These are phyloP conservation scores for Corythornis madagascariensis DNA, from an alignment of 2,113 vertebrate species.

Conservation along the genomic window DNA sequence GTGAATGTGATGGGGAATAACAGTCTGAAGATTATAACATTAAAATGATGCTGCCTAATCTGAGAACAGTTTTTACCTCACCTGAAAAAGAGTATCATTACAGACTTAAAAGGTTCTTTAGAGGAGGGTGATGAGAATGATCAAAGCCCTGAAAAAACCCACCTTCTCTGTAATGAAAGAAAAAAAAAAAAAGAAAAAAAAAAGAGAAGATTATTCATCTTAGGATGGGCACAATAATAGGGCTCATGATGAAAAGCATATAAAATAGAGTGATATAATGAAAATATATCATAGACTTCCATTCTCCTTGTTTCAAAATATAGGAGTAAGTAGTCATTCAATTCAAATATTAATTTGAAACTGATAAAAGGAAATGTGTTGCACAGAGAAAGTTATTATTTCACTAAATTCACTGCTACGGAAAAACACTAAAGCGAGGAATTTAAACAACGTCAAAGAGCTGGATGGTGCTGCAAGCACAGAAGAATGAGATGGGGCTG, in stretches of 20 bases:
- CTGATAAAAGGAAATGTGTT: not conserved
- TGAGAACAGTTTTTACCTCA: constrained; percentile 31
- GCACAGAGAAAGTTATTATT: not conserved
- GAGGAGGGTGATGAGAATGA: constrained; percentile 42
- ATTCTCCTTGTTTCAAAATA: not conserved
- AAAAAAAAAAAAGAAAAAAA: not conserved
- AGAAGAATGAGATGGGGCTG: not conserved
- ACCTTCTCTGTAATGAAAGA: not conserved
- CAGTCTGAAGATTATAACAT: not conserved
- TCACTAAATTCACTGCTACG: not conserved
- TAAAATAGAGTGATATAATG: constrained; percentile 26
- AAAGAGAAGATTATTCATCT: not conserved
- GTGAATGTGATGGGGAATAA: not conserved
- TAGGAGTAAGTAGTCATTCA: not conserved
- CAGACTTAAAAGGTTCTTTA: constrained; percentile 51
- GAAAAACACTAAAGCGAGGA: not conserved
- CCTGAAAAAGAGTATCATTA: constrained; percentile 18
- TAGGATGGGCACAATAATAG: not conserved
- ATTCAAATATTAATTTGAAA: constrained; percentile 30
- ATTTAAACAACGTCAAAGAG: not conserved
- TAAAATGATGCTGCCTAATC: constrained; percentile 42
- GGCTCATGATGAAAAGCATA: constrained; percentile 20
- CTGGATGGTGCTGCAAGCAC: not conserved
- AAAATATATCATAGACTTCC: constrained; percentile 41
- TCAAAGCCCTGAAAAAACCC: constrained; percentile 31